Base-by-base conservation (phyloP, 2,888 invertebrate genomes). In the Diarsia rubi region DNA sequence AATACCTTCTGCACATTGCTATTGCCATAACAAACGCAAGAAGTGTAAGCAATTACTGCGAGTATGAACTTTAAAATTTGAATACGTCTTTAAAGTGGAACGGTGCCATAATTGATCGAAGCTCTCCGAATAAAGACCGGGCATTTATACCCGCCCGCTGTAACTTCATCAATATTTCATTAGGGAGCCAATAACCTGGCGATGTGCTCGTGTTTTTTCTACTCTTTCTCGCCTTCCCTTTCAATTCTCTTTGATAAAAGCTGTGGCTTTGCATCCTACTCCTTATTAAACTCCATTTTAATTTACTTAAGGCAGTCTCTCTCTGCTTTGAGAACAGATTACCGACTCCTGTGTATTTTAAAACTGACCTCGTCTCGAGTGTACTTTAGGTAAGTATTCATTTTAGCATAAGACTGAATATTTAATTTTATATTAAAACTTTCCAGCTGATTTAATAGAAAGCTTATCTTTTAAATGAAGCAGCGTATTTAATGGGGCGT, bases 121-220 rank as follows among this genome's bases (percentile, higher is more conserved):
- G 63, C 27, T 72, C 49, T 54, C 59, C 49, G 63, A 37, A 71
- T 75, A 83, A 79, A 82, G 73, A 69, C 69, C 52, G 66, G 57
- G 68, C 71, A 74, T 82, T 75, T 85, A 82, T 84, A 79, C 75
- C 65, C 73, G 75, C 75, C 74, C 81, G 68, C 69, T 62, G 81
- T 78, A 83, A 86, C 90, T 91, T 93, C 93, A 93, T 93, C 92
- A 93, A 93, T 93, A 92, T 93, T 93, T 92, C 91, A 94, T 93
- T 89, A 88, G 88, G 83, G 76, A 88, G 86, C 89, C 92, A 92
- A 92, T 92, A 92, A 90, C 86, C 90, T 87, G 86, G 69, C 84
- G 84, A 79, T 70, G 75, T 70, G 82, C 78, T 75, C 80, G 64
- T 83, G 80, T 86, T 86, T 88, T 88, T 52, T 86, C 84, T 88